Conservation (phyloP, 2,113 vertebrate species). For the Xiphorhynchus elegans region DNA sequence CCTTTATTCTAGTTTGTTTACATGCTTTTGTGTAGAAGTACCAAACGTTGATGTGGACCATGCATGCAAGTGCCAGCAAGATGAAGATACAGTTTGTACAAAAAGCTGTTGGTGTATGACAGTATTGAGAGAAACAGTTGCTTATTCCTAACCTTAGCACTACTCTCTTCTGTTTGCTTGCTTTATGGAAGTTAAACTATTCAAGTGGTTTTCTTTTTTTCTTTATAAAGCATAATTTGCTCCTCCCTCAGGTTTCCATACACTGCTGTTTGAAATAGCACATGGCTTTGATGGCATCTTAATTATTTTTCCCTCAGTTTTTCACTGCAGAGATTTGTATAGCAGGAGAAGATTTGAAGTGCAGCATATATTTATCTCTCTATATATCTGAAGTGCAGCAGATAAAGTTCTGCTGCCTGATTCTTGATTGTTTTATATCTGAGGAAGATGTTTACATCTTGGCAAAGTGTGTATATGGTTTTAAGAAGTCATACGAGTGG, state of each 20-base stretch:
- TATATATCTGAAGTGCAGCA: neutral
- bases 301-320: neutral
- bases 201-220: neutral
- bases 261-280: neutral
- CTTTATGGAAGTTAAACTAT: neutral
- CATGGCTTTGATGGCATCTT: accelerated
- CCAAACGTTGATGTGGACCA: neutral
- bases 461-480: neutral
- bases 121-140: neutral
- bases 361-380: neutral
- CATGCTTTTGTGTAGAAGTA: neutral
- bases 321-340: neutral
- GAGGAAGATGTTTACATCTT: neutral
- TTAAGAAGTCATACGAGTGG: neutral
- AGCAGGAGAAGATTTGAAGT: neutral
- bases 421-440: neutral
- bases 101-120: neutral
- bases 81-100: neutral
- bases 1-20: neutral
- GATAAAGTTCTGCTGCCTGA: neutral
- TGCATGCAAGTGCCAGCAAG: neutral
- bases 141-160: neutral
- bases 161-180: neutral
- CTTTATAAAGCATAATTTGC: neutral
- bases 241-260: neutral